Percentiles rank a stretch among this genome's conserved stretches.
These are phyloP conservation scores for pig (Sus scrofa) DNA, from an alignment of 2,113 vertebrate species.

Conservation along the genomic window DNA sequence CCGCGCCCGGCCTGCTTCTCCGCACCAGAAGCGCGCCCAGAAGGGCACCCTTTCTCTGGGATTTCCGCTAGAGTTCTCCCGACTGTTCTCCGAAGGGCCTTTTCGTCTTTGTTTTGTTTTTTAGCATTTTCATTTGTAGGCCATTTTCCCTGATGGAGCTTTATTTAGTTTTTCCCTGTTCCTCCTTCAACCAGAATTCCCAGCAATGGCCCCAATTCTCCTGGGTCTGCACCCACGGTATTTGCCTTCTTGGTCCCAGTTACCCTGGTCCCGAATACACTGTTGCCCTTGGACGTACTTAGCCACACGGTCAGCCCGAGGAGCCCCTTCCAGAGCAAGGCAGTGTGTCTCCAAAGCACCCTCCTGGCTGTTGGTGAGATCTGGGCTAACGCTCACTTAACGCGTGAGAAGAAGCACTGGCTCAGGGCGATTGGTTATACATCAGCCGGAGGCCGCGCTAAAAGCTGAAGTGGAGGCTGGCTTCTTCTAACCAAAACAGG, in stretches of 20 bases:
- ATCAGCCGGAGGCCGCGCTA: background rate
- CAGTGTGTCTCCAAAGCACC: background rate
- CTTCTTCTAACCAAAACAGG: background rate
- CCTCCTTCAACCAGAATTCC: background rate
- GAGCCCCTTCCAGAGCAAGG: background rate
- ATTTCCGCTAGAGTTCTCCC: accelerated
- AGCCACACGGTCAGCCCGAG: accelerated
- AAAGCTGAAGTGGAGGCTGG: background rate
- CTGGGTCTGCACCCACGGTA: accelerated
- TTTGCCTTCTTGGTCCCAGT: background rate
- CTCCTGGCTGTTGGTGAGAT: accelerated
- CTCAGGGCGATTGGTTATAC: accelerated
- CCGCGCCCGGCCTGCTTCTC: no score
- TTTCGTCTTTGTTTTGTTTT: background rate
- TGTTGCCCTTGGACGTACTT: background rate
- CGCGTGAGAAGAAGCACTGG: accelerated
- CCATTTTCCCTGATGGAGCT: background rate
- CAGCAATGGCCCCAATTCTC: accelerated
- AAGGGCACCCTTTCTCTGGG: accelerated
- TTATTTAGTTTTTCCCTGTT: accelerated
- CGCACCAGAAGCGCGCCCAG: no score
- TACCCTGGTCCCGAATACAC: background rate
- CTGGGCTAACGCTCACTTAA: accelerated
- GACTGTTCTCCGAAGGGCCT: accelerated
- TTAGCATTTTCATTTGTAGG: background rate